These are phyloP conservation scores for Platycheirus rosarum DNA, from an alignment of 2,888 invertebrate genomes.

Conservation along the genomic window DNA sequence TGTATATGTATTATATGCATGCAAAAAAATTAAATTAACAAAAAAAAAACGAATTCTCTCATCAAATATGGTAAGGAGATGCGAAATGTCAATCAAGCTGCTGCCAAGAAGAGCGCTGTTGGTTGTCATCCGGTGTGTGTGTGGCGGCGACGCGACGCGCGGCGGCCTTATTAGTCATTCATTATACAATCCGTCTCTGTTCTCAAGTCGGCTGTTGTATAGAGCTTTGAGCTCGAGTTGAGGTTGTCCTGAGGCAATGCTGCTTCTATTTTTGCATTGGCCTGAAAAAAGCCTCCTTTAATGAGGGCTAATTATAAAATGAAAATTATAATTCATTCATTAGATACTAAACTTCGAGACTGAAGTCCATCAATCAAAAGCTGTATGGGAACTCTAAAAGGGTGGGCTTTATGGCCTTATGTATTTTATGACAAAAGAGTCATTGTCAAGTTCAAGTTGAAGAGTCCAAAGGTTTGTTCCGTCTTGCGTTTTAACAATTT, in stretches of 20 bases:
- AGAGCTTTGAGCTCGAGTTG: constrained; percentile 20
- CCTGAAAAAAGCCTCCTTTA: constrained; percentile 21
- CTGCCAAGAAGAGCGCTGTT: constrained; percentile 37
- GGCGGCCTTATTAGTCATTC: constrained; percentile 71
- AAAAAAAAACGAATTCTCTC: constrained; percentile 48
- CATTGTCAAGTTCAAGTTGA: no score
- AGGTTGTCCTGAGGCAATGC: constrained; percentile 9
- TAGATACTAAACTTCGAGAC: constrained; percentile 9
- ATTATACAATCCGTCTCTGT: constrained; percentile 45
- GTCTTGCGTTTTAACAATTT: no score
- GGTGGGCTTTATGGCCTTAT: not conserved
- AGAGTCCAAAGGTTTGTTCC: no score
- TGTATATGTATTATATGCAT: constrained; percentile 63
- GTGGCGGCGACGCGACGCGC: no score
- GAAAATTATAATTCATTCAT: constrained; percentile 21
- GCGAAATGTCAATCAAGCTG: constrained; percentile 72
- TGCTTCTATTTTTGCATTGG: not conserved
- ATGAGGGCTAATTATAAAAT: constrained; percentile 47
- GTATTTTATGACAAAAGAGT: no score
- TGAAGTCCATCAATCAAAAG: constrained; percentile 47
- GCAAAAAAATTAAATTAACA: constrained; percentile 49
- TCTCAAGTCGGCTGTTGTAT: not conserved
- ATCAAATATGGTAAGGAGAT: constrained; percentile 73
- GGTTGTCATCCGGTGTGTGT: constrained; percentile 45
- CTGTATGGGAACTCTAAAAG: not conserved